Base-by-base conservation (phyloP, 2,888 invertebrate genomes). In the Nymphalis c-album region DNA sequence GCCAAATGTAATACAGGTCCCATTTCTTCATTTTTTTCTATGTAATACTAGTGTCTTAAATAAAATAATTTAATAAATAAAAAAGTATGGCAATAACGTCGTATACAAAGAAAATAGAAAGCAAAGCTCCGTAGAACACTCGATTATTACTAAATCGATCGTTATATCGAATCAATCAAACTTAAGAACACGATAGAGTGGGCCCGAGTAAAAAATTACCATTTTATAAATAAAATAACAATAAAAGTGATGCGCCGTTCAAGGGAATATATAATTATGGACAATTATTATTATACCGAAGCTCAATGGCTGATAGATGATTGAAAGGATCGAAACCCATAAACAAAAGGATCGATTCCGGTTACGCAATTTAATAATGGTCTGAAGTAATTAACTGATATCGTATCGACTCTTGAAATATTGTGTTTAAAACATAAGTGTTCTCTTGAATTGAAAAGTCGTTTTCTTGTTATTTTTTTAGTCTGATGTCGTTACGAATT, bases 201-300 rank as follows among this genome's bases (percentile, higher is more conserved):
- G 85, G 85, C 86, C 83, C 85, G 85, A 85, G 82, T 86, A 88
- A 88, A 88, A 90, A 91, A 91, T 89, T 90, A 91, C 90, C 88
- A 91, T 89, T 90, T 91, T 91, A 91, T 92, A 92, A 92, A 92
- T 92, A 92, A 92, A 92, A 92, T 92, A 92, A 91, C 91, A 92
- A 92, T 92, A 92, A 92, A 91, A 92, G 85, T 81, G 91, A 91
- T 88, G 90, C 87, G 86, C 85, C 81, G 86, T 86, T 87, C 87
- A 87, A 87, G 90, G 88, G 91, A 90, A 90, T 91, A 89, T 92
- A 87, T 92, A 92, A 92, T 92, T 92, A 92, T 90, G 92, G 89
- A 89, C 91, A 92, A 92, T 92, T 92, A 92, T 90, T 91, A 89
- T 91, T 89, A 91, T 91, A 88, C 84, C 87, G 86, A 88, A 87